phyloP scores from a whole-genome alignment of 2,797 vertebrate species.

The Coracias cyanogaster region DNA sequence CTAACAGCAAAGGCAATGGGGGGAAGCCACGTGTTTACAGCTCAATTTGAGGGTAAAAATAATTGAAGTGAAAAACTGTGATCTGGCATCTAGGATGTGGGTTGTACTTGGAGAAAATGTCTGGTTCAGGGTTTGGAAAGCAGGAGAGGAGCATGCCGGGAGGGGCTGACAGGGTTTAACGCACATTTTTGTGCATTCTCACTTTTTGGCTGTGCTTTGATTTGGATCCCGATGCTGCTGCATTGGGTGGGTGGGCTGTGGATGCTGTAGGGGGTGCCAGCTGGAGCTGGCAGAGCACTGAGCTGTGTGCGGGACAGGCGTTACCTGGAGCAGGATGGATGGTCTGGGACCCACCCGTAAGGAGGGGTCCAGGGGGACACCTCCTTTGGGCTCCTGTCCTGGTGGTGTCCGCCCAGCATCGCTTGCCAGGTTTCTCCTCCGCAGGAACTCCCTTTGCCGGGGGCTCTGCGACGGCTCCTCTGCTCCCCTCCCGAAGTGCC shows the following conservation, averaged over 20 bases:
- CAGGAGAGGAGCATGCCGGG: fast-evolving
- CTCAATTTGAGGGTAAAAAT: not conserved
- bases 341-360: not conserved
- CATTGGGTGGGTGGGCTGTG: fast-evolving
- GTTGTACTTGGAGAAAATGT: not conserved
- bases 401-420: fast-evolving
- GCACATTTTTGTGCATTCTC: fast-evolving
- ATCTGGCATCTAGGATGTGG: not conserved
- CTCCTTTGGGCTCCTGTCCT: not conserved
- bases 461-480: conserved; percentile 25
- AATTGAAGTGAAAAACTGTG: not conserved
- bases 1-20: not conserved
- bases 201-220: not conserved
- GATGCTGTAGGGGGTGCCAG: fast-evolving
- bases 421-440: conserved; percentile 68
- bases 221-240: fast-evolving
- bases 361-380: fast-evolving
- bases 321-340: conserved; percentile 62
- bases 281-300: not conserved
- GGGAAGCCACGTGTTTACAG: not conserved
- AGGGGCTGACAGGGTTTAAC: not conserved
- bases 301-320: fast-evolving
- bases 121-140: not conserved
- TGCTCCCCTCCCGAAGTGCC: not conserved
- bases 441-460: conserved; percentile 75